Evolutionary conservation across 2,113 vertebrate species (phyloP).

Genomic region (Oriolus oriolus): DNA sequence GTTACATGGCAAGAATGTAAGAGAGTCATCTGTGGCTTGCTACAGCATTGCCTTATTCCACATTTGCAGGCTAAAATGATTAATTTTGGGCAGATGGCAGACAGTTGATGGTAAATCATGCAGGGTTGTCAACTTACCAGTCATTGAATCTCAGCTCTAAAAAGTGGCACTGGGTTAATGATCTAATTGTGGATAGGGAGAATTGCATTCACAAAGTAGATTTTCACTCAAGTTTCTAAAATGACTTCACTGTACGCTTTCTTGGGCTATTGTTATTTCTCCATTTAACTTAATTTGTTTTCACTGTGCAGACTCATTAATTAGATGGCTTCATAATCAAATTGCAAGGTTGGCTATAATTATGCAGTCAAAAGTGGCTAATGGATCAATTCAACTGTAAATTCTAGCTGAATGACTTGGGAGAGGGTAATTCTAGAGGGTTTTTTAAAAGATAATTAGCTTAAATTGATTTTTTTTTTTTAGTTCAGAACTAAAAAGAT

Average conservation of each 20-base stretch:
- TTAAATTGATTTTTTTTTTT: neutral
- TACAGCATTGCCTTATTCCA: neutral
- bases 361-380: neutral
- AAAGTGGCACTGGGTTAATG: neutral
- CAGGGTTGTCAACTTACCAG: neutral
- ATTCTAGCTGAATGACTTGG: neutral
- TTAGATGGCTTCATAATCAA: constrained; percentile 13
- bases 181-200: neutral
- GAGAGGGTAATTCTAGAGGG: neutral
- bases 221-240: constrained; percentile 26
- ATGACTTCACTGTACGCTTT: neutral
- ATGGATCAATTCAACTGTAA: neutral
- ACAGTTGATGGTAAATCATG: neutral
- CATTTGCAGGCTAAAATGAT: neutral
- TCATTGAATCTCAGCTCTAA: neutral
- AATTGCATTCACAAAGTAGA: neutral
- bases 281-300: constrained; percentile 21
- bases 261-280: constrained; percentile 16
- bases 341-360: neutral
- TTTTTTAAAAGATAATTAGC: neutral
- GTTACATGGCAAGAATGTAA: neutral
- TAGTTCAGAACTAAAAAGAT: neutral
- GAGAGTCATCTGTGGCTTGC: neutral
- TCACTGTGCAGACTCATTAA: neutral
- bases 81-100: constrained; percentile 23